Percentiles rank a stretch among this genome's conserved stretches.
Conservation (phyloP, 2,888 invertebrate species). For the Rhabditoides inermis region DNA sequence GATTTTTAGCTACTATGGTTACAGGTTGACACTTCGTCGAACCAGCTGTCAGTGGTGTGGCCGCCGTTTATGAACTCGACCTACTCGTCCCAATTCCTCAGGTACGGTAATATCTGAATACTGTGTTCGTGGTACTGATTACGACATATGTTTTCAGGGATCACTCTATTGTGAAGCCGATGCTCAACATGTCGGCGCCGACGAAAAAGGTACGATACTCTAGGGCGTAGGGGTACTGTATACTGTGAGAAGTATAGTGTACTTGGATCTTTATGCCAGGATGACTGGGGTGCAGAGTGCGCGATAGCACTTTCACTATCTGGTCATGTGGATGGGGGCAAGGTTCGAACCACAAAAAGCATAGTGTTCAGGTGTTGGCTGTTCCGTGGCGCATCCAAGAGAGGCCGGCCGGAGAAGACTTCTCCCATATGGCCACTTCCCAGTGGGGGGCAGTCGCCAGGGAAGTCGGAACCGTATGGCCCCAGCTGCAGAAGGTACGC, state of each 20-base stretch:
- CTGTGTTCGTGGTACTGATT: too few species aligned
- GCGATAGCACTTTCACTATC: too few species aligned
- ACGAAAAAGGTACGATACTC: constrained; percentile 11
- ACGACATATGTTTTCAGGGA: too few species aligned
- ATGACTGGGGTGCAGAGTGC: too few species aligned
- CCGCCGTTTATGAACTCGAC: constrained; percentile 29
- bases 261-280: too few species aligned
- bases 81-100: constrained; percentile 35
- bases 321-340: too few species aligned
- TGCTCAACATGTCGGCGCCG: constrained; percentile 4
- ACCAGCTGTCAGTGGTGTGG: constrained; percentile 28
- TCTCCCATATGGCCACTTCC: constrained; percentile 17
- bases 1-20: too few species aligned
- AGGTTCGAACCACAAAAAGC: too few species aligned
- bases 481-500: constrained; percentile 22
- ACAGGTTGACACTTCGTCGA: constrained; percentile 15
- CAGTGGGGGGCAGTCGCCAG: constrained; percentile 20
- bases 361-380: constrained; percentile 14
- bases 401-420: constrained; percentile 8
- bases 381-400: constrained; percentile 16
- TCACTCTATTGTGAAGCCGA: constrained; percentile 18
- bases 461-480: constrained; percentile 38
- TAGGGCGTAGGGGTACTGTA: background rate
- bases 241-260: background rate
- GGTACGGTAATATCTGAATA: too few species aligned